Evolutionary conservation across 2,113 vertebrate genomes (phyloP), one percentile per base, ranked within the genome.

Genomic region (Uria lomvia): DNA sequence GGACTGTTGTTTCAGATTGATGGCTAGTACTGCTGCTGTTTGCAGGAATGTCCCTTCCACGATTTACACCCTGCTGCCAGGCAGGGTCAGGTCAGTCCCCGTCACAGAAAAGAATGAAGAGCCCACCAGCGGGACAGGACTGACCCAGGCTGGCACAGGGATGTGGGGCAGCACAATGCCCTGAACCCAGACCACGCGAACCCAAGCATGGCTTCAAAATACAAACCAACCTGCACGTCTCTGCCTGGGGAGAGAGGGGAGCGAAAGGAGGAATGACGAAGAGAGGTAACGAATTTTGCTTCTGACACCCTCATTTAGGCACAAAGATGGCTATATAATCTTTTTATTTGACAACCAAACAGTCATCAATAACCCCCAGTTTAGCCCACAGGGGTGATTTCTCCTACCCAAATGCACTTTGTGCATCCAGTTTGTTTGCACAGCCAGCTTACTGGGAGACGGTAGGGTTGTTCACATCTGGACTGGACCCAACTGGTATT

Each of bases 11-110:
- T 84, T 47, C 86, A 60, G 72, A 86, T 11, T 23, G 73, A 91
- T 59, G 68, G 50, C 50, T 84, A 1, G 0, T 38, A 2, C 6
- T 42, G n/a, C 86, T 29, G 38, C 13, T 11, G 5, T 0, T 30
- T 0, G 0, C 22, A n/a, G 63, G 34, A 45, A 29, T 0, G 2
- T 42, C 63, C 58, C n/a, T 42, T 76, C 49, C 56, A n/a, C 4
- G 1, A 23, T 6, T 36, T 59, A 17, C 32, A 53, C 11, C 30
- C 53, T 22, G 20, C 36, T 18, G 0, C 50, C 0, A 0, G 49
- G 15, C 40, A 75, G 34, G 32, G 2, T 49, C 4, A 1, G 29
- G 27, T 70, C 32, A 1, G 32, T 50, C 59, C 27, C 59, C 26
- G 8, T 1, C 1, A 0, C 1, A 6, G 22, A 38, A 63, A 26